Evolutionary conservation across 2,797 vertebrate genomes (phyloP).

Genomic region (Periparus ater): DNA sequence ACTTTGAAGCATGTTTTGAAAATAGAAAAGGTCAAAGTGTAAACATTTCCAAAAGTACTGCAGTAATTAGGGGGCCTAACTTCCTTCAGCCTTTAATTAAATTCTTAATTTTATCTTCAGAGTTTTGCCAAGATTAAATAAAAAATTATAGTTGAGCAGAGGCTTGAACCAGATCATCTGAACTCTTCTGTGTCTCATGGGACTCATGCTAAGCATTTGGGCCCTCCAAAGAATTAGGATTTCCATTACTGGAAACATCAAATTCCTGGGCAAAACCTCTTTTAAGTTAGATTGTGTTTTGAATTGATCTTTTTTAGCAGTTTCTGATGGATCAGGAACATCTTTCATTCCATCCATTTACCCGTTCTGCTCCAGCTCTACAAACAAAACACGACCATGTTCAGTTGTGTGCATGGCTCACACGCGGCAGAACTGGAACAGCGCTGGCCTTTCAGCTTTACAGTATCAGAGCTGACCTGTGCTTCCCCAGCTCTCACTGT

Average conservation of each 20-base stretch:
- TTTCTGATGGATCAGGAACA: not conserved
- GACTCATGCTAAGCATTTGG: not conserved
- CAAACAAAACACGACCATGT: not conserved
- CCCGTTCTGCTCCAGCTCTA: not conserved
- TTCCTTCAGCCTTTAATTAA: conserved; percentile 46
- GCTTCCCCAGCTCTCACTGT: not conserved
- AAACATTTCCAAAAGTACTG: conserved; percentile 22
- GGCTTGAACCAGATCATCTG: not conserved
- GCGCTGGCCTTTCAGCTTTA: not conserved
- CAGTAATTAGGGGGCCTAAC: not conserved
- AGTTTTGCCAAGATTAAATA: conserved; percentile 27
- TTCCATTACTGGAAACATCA: not conserved
- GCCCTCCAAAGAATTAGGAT: not conserved
- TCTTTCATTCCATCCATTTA: not conserved
- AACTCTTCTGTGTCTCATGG: not conserved
- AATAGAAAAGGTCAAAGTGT: conserved; percentile 40
- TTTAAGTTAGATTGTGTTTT: not conserved
- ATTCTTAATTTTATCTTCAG: conserved; percentile 28
- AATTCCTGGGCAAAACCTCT: not conserved
- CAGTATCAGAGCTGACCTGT: not conserved
- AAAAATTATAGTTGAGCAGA: not conserved
- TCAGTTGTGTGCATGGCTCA: not conserved
- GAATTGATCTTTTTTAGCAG: not conserved
- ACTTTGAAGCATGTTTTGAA: not conserved
- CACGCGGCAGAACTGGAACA: not conserved